Percentiles rank a stretch among this genome's conserved stretches.
phyloP scores from a whole-genome alignment of 1,140 invertebrate species.

The Aethina tumida region DNA sequence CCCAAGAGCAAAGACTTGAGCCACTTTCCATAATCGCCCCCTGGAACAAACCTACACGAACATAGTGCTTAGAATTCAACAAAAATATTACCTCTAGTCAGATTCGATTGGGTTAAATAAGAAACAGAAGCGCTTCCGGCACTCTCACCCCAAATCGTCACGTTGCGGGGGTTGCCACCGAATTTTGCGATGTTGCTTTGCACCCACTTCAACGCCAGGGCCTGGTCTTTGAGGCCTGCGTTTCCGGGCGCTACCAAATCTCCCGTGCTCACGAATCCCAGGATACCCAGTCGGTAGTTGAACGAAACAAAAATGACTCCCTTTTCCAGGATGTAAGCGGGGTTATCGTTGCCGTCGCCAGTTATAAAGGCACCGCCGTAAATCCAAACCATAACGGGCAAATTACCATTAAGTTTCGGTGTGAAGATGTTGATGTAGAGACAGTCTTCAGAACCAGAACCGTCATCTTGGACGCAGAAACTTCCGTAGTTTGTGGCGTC shows the following conservation, averaged over 20 bases:
- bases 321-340: constrained; percentile 12
- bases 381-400: constrained; percentile 14
- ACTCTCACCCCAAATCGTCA: constrained; percentile 14
- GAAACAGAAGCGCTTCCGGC: constrained; percentile 43
- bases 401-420: too few species aligned
- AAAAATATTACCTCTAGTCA: constrained; percentile 40
- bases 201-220: constrained; percentile 13
- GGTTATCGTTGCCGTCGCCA: constrained; percentile 6
- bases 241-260: constrained; percentile 15
- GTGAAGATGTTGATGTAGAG: too few species aligned
- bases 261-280: constrained; percentile 15
- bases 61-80: not conserved
- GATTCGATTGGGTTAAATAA: constrained; percentile 56
- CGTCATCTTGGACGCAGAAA: too few species aligned
- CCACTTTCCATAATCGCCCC: constrained; percentile 2
- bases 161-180: constrained; percentile 12
- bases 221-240: constrained; percentile 17
- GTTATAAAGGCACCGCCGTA: constrained; percentile 16
- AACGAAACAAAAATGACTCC: constrained; percentile 16
- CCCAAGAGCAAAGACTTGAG: not conserved
- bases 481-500: constrained; percentile 8
- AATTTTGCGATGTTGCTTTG: constrained; percentile 14
- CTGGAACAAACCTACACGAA: not conserved
- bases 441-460: too few species aligned
- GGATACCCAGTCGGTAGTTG: constrained; percentile 15